Evolutionary conservation across 35 echinoderm and acorn worm species (phyloP).

Genomic region (Diadema setosum): DNA sequence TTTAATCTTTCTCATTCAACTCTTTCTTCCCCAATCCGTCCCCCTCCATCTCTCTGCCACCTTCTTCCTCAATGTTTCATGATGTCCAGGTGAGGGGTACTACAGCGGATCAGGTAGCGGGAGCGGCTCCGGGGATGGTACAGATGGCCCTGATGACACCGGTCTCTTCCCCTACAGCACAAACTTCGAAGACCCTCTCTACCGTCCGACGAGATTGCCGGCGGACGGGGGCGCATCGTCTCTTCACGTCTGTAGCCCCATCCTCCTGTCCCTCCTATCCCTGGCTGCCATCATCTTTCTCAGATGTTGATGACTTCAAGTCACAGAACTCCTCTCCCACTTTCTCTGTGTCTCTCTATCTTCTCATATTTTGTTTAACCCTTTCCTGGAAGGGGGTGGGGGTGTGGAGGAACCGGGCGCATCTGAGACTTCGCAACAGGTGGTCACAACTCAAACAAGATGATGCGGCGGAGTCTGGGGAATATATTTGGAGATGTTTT

Average conservation of each 20-base stretch:
- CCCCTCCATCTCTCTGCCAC: neutral
- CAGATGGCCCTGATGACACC: neutral
- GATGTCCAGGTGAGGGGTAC: neutral
- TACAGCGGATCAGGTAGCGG: slow-evolving; percentile 62
- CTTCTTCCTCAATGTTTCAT: neutral
- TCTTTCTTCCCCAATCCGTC: neutral
- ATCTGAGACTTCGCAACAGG: no score
- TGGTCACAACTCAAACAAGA: no score
- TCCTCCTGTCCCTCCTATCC: neutral
- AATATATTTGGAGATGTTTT: no score
- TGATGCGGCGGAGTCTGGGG: no score
- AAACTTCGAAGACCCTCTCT: slow-evolving; percentile 59
- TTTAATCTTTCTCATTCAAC: neutral
- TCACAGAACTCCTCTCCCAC: no score
- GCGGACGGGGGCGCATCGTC: neutral
- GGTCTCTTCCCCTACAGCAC: neutral
- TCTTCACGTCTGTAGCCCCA: neutral
- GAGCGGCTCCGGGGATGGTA: slow-evolving; percentile 24
- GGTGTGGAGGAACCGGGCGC: no score
- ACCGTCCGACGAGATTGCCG: slow-evolving; percentile 64
- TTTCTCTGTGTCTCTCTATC: no score
- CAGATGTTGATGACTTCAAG: slow-evolving; percentile 25
- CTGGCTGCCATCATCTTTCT: neutral
- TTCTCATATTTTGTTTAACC: no score
- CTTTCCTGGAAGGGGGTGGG: no score